Conservation (phyloP, 1,140 invertebrate genomes). For the Physella acuta region DNA sequence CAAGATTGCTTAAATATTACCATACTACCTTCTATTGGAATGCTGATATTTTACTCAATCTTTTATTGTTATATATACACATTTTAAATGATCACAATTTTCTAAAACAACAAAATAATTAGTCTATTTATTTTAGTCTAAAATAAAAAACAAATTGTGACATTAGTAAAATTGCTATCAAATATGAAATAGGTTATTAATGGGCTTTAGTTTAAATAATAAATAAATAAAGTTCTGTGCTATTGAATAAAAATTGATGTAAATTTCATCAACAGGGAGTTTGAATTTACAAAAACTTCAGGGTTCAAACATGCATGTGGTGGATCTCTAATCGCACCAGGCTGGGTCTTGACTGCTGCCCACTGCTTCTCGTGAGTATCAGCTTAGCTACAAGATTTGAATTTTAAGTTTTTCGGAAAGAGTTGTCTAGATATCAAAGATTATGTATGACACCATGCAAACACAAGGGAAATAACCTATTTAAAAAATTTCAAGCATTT, state of each 20-base stretch:
- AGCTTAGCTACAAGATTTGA: no score
- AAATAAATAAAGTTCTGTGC: background rate
- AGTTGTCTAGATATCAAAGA: no score
- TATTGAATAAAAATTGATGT: no score
- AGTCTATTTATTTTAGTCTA: background rate
- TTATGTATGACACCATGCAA: no score
- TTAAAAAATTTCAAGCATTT: background rate
- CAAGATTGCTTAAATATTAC: no score
- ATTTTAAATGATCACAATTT: background rate
- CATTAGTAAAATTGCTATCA: background rate
- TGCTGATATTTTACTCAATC: background rate
- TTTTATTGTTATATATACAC: background rate
- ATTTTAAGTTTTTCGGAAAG: no score
- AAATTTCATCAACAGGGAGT: background rate
- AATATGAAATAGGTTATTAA: background rate
- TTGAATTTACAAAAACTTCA: background rate
- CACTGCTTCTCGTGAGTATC: constrained; percentile 51
- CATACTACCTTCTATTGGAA: no score
- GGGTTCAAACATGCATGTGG: constrained; percentile 53
- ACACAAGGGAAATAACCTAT: no score
- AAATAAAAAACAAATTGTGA: background rate
- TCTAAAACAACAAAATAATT: background rate
- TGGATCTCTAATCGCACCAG: constrained; percentile 49
- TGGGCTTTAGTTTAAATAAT: background rate
- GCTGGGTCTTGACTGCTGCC: constrained; percentile 60